A percentile compares a stretch with the other conserved stretches of the same genome.
These are phyloP conservation scores for Setophaga kirtlandii DNA, from an alignment of 2,113 vertebrate species.

Conservation along the genomic window DNA sequence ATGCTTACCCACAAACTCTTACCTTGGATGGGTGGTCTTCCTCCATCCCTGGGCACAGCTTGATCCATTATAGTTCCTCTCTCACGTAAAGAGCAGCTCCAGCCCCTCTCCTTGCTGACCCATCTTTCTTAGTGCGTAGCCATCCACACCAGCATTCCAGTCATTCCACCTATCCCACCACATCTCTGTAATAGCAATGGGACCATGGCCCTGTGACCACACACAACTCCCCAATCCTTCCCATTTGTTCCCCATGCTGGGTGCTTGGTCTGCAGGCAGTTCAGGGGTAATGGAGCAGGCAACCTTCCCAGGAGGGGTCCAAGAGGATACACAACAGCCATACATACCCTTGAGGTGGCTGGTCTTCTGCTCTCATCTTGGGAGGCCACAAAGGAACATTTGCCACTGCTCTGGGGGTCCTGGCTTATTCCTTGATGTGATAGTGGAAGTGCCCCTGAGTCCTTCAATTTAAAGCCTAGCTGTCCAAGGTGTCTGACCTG, in stretches of 20 bases:
- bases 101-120: not conserved
- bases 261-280: not conserved
- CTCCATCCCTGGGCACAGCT: not conserved
- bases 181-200: not conserved
- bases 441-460: not conserved
- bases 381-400: not conserved
- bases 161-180: not conserved
- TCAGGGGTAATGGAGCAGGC: not conserved
- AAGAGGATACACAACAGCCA: not conserved
- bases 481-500: not conserved
- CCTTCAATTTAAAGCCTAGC: not conserved
- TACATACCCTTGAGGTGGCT: not conserved
- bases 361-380: not conserved
- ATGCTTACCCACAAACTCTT: not conserved
- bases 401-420: not conserved
- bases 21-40: not conserved
- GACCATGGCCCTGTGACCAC: not conserved
- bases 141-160: not conserved
- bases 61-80: not conserved
- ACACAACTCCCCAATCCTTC: not conserved
- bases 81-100: not conserved
- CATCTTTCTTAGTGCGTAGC: not conserved
- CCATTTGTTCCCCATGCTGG: rapidly evolving
- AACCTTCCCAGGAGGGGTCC: not conserved
- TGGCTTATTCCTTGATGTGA: not conserved